Conservation (phyloP, 2,113 vertebrate genomes). For the Lonchura striata region DNA sequence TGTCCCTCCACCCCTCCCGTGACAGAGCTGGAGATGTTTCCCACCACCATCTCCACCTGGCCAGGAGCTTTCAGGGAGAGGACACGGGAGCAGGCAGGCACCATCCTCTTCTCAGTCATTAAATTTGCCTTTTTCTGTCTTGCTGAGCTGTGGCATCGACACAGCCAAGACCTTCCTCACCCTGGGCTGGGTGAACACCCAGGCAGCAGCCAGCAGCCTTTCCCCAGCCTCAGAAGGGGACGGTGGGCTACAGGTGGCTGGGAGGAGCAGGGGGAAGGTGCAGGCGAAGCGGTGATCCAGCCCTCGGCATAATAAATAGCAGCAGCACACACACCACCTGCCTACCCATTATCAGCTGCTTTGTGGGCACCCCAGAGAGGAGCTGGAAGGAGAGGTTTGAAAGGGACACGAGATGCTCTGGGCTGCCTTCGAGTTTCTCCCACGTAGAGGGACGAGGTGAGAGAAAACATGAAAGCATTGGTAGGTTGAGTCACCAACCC, state of each 20-base stretch:
- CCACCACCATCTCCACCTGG: background rate
- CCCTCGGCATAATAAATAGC: slow-evolving; percentile 17
- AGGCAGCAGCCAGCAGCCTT: background rate
- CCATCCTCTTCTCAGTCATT: background rate
- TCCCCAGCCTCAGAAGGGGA: background rate
- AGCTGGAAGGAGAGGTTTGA: background rate
- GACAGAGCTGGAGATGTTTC: background rate
- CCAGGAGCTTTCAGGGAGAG: background rate
- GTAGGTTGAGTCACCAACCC: slow-evolving; percentile 12
- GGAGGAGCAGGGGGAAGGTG: background rate
- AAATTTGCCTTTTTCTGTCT: background rate
- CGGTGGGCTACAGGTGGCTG: background rate
- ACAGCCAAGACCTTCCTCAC: background rate
- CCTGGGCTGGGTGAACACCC: background rate
- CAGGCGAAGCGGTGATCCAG: background rate
- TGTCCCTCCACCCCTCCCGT: background rate
- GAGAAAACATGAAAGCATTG: background rate
- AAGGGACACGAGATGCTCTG: background rate
- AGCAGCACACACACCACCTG: slow-evolving; percentile 36
- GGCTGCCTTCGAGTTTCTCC: slow-evolving; percentile 7
- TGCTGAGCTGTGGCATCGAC: background rate
- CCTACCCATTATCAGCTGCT: slow-evolving; percentile 54
- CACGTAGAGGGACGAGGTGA: background rate
- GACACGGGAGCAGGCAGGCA: background rate
- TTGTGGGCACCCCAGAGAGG: slow-evolving; percentile 6